Conservation (phyloP, 2,113 vertebrate genomes). For the Galbula dea region DNA sequence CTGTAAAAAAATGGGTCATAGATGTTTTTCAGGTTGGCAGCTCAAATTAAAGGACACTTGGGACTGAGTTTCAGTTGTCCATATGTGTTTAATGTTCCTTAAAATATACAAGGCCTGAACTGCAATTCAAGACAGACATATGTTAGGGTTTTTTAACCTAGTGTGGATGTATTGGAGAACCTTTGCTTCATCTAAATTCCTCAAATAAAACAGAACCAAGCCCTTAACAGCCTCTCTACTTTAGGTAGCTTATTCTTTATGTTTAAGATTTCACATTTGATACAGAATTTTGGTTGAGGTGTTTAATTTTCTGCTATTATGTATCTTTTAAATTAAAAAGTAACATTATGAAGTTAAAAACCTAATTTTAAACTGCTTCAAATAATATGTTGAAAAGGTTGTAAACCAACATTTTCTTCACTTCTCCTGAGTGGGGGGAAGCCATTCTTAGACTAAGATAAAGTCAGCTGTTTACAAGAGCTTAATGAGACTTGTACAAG, state of each 20-base stretch:
- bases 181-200: not conserved
- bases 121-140: not conserved
- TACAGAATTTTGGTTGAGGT: not conserved
- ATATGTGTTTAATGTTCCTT: not conserved
- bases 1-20: not conserved
- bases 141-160: not conserved
- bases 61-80: not conserved
- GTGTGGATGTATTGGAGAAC: not conserved
- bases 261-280: not conserved
- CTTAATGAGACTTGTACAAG: not conserved
- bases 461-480: not conserved
- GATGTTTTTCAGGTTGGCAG: not conserved
- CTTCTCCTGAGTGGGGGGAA: not conserved
- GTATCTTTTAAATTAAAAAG: not conserved
- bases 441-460: not conserved
- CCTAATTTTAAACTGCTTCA: not conserved
- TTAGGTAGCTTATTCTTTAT: not conserved
- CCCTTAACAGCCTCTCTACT: not conserved
- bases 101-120: not conserved
- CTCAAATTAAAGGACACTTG: not conserved
- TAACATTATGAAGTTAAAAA: not conserved
- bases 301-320: not conserved
- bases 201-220: not conserved
- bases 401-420: not conserved
- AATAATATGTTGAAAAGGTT: not conserved